phyloP scores from a whole-genome alignment of 1,140 invertebrate species.

The Hylaeus volcanicus region DNA sequence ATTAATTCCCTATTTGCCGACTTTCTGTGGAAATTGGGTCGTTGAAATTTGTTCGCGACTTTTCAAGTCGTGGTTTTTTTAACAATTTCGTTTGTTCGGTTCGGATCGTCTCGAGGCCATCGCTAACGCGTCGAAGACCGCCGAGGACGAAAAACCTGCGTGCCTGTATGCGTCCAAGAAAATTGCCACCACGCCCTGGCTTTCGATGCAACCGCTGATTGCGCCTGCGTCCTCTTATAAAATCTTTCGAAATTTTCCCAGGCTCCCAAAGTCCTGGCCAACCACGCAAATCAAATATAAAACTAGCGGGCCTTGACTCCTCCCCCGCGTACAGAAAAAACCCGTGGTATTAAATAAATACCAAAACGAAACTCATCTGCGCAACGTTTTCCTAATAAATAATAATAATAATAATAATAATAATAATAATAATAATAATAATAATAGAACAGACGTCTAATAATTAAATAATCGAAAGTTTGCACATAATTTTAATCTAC shows the following conservation, averaged over 20 bases:
- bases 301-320: neutral
- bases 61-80: neutral
- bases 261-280: neutral
- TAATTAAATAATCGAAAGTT: too few relatives aligned
- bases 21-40: too few relatives aligned
- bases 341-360: neutral
- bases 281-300: neutral
- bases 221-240: slow-evolving; percentile 28
- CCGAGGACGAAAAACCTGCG: slow-evolving; percentile 16
- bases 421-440: too few relatives aligned
- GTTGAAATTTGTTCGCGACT: too few relatives aligned
- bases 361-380: neutral
- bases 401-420: too few relatives aligned
- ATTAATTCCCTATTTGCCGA: too few relatives aligned
- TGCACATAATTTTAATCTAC: too few relatives aligned
- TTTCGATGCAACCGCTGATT: slow-evolving; percentile 11
- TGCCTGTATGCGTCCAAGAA: slow-evolving; percentile 42
- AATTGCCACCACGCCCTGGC: slow-evolving; percentile 55
- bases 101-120: neutral
- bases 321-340: neutral
- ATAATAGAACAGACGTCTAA: too few relatives aligned
- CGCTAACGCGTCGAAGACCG: neutral
- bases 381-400: neutral
- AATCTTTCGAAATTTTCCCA: slow-evolving; percentile 12
- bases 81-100: neutral